phyloP scores from a whole-genome alignment of 2,888 invertebrate genomes.

The Rhorus exstirpatorius region DNA sequence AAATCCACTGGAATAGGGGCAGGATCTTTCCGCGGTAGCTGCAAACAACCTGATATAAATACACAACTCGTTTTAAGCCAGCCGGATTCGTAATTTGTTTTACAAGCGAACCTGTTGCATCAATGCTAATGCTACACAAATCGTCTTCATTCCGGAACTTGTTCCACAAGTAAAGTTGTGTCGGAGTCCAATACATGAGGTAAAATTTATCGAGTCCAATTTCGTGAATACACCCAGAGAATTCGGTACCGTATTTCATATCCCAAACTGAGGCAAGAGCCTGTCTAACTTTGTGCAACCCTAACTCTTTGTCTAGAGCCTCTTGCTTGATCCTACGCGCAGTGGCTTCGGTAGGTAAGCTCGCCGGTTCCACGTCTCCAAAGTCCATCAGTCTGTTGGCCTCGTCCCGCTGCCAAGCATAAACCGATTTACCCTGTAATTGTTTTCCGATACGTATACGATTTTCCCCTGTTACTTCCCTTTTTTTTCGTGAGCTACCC shows the following conservation, averaged over 20 bases:
- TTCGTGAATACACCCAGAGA: too few relatives aligned
- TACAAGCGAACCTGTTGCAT: slow-evolving; percentile 72
- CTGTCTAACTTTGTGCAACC: slow-evolving; percentile 36
- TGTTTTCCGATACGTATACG: slow-evolving; percentile 61
- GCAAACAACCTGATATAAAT: slow-evolving; percentile 71
- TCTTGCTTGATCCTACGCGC: slow-evolving; percentile 64
- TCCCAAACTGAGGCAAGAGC: slow-evolving; percentile 54
- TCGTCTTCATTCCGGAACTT: slow-evolving; percentile 61
- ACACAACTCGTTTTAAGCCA: slow-evolving; percentile 63
- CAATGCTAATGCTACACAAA: slow-evolving; percentile 67
- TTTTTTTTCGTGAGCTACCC: slow-evolving; percentile 57
- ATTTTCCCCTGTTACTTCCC: slow-evolving; percentile 44
- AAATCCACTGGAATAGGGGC: slow-evolving; percentile 73
- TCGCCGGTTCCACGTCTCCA: slow-evolving; percentile 61
- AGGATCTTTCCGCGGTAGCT: slow-evolving; percentile 65
- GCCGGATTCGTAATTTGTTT: slow-evolving; percentile 61
- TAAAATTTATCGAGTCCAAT: too few relatives aligned
- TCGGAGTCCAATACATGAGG: slow-evolving; percentile 67
- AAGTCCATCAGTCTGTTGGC: slow-evolving; percentile 67
- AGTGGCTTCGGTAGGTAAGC: slow-evolving; percentile 52
- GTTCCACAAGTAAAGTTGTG: slow-evolving; percentile 68
- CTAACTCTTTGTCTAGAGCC: slow-evolving; percentile 61
- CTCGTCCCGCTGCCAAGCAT: slow-evolving; percentile 67
- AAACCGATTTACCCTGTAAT: slow-evolving; percentile 65
- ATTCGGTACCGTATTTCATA: slow-evolving; percentile 60